These are phyloP conservation scores for Machaerirhynchus nigripectus DNA, from an alignment of 2,113 vertebrate genomes.

Conservation along the genomic window DNA sequence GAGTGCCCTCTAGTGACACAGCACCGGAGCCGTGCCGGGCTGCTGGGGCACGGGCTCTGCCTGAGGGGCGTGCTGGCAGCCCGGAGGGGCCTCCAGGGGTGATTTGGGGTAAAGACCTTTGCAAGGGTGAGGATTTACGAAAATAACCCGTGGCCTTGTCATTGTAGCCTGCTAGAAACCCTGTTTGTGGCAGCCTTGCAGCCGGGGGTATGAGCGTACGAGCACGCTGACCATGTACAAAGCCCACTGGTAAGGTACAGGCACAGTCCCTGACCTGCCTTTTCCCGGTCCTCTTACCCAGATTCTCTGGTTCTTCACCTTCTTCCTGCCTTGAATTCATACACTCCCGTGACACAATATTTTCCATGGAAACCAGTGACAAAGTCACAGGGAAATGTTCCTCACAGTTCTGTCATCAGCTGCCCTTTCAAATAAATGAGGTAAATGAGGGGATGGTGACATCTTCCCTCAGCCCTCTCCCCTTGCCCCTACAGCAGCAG, in stretches of 20 bases:
- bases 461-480: not conserved
- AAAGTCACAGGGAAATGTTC: not conserved
- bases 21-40: not conserved
- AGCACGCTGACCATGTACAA: rapidly evolving
- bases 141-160: not conserved
- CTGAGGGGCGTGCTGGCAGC: not conserved
- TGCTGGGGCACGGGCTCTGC: rapidly evolving
- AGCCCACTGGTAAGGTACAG: not conserved
- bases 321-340: conserved; percentile 7
- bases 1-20: conserved; percentile 64
- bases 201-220: rapidly evolving
- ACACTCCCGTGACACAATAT: not conserved
- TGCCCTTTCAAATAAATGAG: not conserved
- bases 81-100: not conserved
- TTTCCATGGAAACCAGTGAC: conserved; percentile 49
- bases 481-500: not conserved
- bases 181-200: rapidly evolving
- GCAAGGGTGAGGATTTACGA: not conserved
- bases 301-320: not conserved
- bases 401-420: not conserved
- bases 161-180: not conserved
- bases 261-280: not conserved
- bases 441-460: rapidly evolving
- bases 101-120: not conserved
- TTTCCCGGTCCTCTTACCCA: not conserved